phyloP scores from a whole-genome alignment of 1,140 invertebrate genomes.

The Wasmannia auropunctata region DNA sequence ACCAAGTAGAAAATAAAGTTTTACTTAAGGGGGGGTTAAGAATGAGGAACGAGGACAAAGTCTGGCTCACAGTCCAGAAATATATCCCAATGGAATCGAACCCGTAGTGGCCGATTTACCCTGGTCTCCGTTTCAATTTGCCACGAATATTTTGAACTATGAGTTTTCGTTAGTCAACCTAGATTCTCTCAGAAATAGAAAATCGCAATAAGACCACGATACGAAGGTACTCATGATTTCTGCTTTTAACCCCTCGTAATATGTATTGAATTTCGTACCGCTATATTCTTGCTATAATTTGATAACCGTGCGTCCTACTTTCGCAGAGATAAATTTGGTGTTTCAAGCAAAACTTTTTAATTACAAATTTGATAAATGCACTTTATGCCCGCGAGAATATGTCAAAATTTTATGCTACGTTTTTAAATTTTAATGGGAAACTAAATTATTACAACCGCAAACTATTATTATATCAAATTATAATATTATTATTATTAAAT shows the following conservation, averaged over 20 bases:
- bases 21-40: slow-evolving; percentile 18
- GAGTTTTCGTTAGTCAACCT: slow-evolving; percentile 26
- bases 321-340: not conserved
- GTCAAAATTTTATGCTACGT: not conserved
- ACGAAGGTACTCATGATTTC: not conserved
- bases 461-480: no score
- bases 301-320: slow-evolving; percentile 19
- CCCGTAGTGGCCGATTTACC: slow-evolving; percentile 59
- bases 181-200: slow-evolving; percentile 42
- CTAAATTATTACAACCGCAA: no score
- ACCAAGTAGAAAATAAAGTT: slow-evolving; percentile 9
- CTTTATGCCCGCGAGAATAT: not conserved
- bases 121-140: slow-evolving; percentile 64
- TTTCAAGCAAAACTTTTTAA: not conserved
- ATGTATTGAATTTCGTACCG: not conserved
- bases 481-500: no score
- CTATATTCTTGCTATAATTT: not conserved
- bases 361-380: slow-evolving; percentile 5
- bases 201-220: not conserved
- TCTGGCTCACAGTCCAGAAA: slow-evolving; percentile 36
- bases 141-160: slow-evolving; percentile 43
- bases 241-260: not conserved
- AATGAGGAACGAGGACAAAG: slow-evolving; percentile 35
- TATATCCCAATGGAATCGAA: slow-evolving; percentile 63
- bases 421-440: not conserved